Base-by-base conservation (phyloP, 2,113 vertebrate genomes). In the Corythornis madagascariensis region DNA sequence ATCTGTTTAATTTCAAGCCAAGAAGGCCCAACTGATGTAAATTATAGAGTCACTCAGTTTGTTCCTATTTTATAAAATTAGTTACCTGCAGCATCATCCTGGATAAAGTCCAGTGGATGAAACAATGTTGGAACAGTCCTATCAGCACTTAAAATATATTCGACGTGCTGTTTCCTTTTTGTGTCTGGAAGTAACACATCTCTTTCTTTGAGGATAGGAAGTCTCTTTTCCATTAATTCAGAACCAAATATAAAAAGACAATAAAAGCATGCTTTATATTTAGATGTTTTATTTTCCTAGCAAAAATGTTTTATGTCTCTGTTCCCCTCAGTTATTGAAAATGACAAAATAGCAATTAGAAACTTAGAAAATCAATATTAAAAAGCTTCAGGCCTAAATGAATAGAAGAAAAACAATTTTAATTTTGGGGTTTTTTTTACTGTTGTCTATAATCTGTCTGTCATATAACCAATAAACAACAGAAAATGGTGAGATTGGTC, bases 11-110 rank as follows among this genome's bases (percentile, higher is more conserved):
- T 73, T 87, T 75, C 59, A 82, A 89, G 66, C 33, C 83, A 87
- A 76, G 75, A 50, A 59, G 10, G 22, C 13, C 25, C 52, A 91
- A 55, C 4, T 87, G 60, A 70, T 83, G 55, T 25, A 84, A 91
- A 87, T 85, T 66, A 70, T 21, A 50, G 29, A 60, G 29, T 70
- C 64, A 76, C 38, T 87, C 56, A 63, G 35, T 73, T 73, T 93
- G 66, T 67, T 87, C 71, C 60, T 94, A 77, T 92, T 95, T 95
- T 85, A 91, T 80, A 94, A 92, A 83, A 79, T 85, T 73, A 93
- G 59, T 88, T 75, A 94, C 92, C 91, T 91, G 64, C 84, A 87
- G 25, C 47, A 76, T 76, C 84, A 83, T 56, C 40, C 64, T 92
- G 78, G 78, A 87, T 70, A 78, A 96, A 83, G 56, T 45, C 81